These are phyloP conservation scores for Aphrocallistes beatrix DNA, from an alignment of 37 sponge, comb jelly and placozoan species.

Conservation along the genomic window DNA sequence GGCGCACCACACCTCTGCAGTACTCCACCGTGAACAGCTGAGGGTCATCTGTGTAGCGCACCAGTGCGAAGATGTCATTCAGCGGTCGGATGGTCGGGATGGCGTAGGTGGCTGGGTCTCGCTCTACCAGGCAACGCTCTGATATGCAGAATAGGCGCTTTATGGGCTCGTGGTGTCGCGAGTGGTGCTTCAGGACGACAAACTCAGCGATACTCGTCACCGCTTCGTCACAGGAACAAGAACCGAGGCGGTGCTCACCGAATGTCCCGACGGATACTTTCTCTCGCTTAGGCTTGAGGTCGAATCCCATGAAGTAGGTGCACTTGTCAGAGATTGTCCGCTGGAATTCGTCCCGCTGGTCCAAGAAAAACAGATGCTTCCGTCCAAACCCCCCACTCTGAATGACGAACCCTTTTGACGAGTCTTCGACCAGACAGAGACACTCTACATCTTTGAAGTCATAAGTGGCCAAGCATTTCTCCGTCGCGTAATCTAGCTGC, in stretches of 20 bases:
- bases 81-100: conserved; percentile 74
- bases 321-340: conserved; percentile 25
- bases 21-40: conserved; percentile 92
- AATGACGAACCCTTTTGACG: conserved; percentile 72
- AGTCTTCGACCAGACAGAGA: conserved; percentile 59
- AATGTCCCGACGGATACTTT: neutral
- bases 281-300: neutral
- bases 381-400: conserved; percentile 55
- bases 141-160: conserved; percentile 71
- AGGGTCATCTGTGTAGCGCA: conserved; percentile 82
- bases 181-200: conserved; percentile 58
- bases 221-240: conserved; percentile 80
- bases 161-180: conserved; percentile 54
- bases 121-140: conserved; percentile 89
- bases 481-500: conserved; percentile 39
- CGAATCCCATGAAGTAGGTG: neutral
- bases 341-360: conserved; percentile 60
- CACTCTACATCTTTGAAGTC: conserved; percentile 89
- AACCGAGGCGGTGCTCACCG: neutral
- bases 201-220: conserved; percentile 91
- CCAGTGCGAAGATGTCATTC: conserved; percentile 72
- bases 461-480: conserved; percentile 51
- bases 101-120: conserved; percentile 90
- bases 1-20: conserved; percentile 36
- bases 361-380: conserved; percentile 66